A percentile compares a stretch with the other conserved stretches of the same genome.
phyloP scores from a whole-genome alignment of 2,888 invertebrate genomes.

The Aleiodes testaceus region DNA sequence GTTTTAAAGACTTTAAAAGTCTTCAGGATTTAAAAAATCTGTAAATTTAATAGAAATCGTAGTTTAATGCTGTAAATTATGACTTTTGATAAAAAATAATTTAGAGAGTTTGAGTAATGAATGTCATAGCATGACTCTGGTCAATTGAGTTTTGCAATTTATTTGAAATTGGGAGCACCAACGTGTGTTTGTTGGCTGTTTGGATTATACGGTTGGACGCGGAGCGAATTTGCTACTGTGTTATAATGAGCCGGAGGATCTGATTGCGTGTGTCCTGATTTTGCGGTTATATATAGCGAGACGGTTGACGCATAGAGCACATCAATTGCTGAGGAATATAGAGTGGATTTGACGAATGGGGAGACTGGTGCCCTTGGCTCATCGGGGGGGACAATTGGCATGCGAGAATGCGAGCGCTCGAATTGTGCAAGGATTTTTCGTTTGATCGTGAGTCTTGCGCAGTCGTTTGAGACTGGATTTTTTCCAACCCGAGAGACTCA shows the following conservation, averaged over 20 bases:
- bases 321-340: slow-evolving; percentile 14
- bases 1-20: too few relatives aligned
- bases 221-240: slow-evolving; percentile 39
- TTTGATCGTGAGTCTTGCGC: not conserved
- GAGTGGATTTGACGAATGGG: slow-evolving; percentile 6
- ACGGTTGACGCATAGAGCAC: slow-evolving; percentile 10
- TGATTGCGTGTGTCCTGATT: slow-evolving; percentile 21
- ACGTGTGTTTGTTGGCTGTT: not conserved
- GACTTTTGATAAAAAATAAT: not conserved
- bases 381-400: slow-evolving; percentile 59
- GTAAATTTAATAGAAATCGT: too few relatives aligned
- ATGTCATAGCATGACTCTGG: slow-evolving; percentile 18
- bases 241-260: slow-evolving; percentile 37
- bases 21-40: too few relatives aligned
- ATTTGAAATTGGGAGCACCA: slow-evolving; percentile 5
- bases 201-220: slow-evolving; percentile 61
- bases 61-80: not conserved
- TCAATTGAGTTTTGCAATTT: slow-evolving; percentile 16
- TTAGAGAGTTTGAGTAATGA: not conserved
- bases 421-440: slow-evolving; percentile 47
- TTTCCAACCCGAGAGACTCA: too few relatives aligned
- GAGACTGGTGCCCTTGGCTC: slow-evolving; percentile 54
- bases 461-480: too few relatives aligned
- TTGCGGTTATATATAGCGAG: slow-evolving; percentile 3
- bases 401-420: slow-evolving; percentile 48